These are phyloP conservation scores for Coptotermes formosanus DNA, from an alignment of 1,140 invertebrate species.

Conservation along the genomic window DNA sequence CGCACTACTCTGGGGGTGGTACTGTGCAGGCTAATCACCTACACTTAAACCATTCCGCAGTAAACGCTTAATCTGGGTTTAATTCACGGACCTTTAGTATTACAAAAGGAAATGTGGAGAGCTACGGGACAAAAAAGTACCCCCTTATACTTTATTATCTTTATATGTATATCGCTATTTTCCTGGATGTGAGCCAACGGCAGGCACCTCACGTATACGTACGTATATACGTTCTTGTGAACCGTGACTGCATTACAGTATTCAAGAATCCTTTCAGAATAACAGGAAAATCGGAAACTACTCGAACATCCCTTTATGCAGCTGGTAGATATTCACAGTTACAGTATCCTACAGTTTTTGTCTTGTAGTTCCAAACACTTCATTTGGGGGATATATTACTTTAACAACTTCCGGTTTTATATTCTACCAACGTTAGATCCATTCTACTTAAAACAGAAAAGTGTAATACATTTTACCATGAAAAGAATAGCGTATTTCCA, in stretches of 20 bases:
- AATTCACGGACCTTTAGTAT: conserved; percentile 8
- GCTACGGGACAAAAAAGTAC: not conserved
- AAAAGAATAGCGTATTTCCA: too few species aligned
- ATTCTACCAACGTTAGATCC: too few species aligned
- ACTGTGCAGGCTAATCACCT: not conserved
- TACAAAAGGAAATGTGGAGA: conserved; percentile 12
- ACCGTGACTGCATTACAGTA: not conserved
- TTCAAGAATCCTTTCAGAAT: not conserved
- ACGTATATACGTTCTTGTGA: not conserved
- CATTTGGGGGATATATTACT: too few species aligned
- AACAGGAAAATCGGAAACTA: not conserved
- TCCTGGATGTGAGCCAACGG: not conserved
- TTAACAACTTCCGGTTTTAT: too few species aligned
- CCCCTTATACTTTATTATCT: conserved; percentile 14
- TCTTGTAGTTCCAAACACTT: too few species aligned
- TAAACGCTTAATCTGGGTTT: conserved; percentile 13
- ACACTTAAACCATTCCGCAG: not conserved
- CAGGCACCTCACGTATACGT: conserved; percentile 7
- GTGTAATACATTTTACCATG: too few species aligned
- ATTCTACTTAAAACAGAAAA: too few species aligned
- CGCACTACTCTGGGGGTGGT: not conserved
- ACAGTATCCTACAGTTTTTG: too few species aligned
- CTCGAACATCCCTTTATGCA: not conserved
- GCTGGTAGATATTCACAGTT: not conserved
- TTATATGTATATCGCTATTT: conserved; percentile 10